phyloP scores from a whole-genome alignment of 2,797 vertebrate genomes.

The Ctenochaetus hawaiiensis region DNA sequence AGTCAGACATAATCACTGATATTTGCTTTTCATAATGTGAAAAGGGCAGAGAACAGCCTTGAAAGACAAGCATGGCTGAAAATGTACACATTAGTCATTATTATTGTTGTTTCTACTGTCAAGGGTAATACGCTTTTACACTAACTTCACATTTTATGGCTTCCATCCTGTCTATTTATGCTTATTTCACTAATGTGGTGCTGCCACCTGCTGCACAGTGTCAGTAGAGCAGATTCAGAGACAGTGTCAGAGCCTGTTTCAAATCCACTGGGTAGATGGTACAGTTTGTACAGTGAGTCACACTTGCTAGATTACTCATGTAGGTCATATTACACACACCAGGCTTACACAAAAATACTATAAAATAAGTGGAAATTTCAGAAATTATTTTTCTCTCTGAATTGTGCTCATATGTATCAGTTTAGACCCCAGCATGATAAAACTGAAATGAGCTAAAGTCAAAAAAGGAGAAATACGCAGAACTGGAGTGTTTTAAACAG shows the following conservation, averaged over 20 bases:
- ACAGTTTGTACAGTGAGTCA: conserved; percentile 3
- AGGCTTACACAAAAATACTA: neutral
- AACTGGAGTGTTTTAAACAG: neutral
- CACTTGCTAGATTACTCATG: neutral
- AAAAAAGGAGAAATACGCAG: neutral
- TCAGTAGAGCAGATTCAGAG: conserved; percentile 6
- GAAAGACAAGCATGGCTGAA: conserved; percentile 1
- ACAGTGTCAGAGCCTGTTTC: neutral
- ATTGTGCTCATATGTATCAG: neutral
- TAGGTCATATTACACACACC: neutral
- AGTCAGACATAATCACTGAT: conserved; percentile 18
- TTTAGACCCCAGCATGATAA: neutral
- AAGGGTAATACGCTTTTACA: neutral
- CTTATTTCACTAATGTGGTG: conserved; percentile 50
- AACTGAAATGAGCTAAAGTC: neutral
- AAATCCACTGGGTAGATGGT: neutral
- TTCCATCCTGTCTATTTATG: neutral
- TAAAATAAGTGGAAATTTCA: neutral
- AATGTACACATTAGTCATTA: conserved; percentile 15
- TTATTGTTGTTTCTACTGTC: conserved; percentile 3
- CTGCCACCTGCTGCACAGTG: conserved; percentile 73
- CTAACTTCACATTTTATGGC: neutral
- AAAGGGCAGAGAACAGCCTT: neutral
- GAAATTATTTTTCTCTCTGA: neutral
- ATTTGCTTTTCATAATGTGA: conserved; percentile 2